Base-by-base conservation (phyloP, 1,140 invertebrate species). In the Whitmania pigra region DNA sequence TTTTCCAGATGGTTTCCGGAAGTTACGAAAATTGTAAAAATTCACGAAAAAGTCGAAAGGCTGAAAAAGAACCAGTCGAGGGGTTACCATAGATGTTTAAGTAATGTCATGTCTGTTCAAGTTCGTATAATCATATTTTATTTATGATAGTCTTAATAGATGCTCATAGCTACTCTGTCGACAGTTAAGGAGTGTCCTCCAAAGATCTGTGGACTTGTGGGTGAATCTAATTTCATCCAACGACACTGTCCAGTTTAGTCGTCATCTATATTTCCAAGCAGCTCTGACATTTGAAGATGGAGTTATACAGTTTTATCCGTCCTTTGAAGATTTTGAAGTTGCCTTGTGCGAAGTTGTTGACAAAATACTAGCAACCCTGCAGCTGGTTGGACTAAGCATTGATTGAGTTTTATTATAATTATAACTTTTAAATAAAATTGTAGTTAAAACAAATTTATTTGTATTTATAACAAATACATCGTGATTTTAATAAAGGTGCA, bases 221-320 rank as follows among this genome's bases (percentile, higher is more conserved):
- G 77, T 80, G 15, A 68, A 73, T 31, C 76, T 82, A 17, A 63
- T 63, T 15, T 25, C 57, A 63, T 82, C 82, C 75, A 77, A 82
- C 54, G 74, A 75, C 53, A 76, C 78, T 40, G 79, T 81, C 75
- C 77, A 77, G 43, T 73, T 78, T 18, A 71, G 77, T 67, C 25
- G 22, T 20, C 78, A 83, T 0, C 81, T 81, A 0, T 71, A 79
- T 13, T 73, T 83, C 67, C 78, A 78, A 67, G 80, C 83, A 79
- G 80, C 81, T 67, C 76, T 83, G 57, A 80, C 79, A 9, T 81
- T 80, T 77, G 80, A 82, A 72, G 74, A 76, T n/a, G 69, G 74
- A 5, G 76, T 78, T 63, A 81, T 83, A 79, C 78, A 81, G 77
- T 82, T 82, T 74, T 80, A 81, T 74, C 80, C 81, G 31, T 75